Evolutionary conservation across 2,888 invertebrate genomes (phyloP), one percentile per base, ranked within the genome.

Genomic region (Drosophila formosana): DNA sequence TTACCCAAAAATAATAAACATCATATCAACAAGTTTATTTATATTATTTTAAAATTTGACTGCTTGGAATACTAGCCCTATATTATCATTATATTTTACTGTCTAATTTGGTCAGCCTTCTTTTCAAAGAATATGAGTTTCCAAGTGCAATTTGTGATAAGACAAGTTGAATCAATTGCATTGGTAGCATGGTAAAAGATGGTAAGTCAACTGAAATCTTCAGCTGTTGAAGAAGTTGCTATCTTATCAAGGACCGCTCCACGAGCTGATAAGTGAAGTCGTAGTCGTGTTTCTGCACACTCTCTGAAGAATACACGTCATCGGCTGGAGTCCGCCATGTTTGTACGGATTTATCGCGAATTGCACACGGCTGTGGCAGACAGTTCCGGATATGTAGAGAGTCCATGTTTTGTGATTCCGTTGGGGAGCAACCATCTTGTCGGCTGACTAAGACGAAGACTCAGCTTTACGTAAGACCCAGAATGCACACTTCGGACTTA

Each of bases 311-410:
- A 5, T 8, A 57, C 49, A 50, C 72, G 68, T 76, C 68, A 75
- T 60, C 23, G 9, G 5, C 30, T 39, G 6, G 23, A 32, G 37
- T 30, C 30, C 52, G 47, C 13, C 28, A 11, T 9, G 32, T 52
- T 30, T 30, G 28, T 37, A 3, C 9, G 23, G 46, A 51, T 49
- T 76, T 70, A 58, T 68, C 55, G 55, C 51, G 28, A 46, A 23
- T 47, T 83, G 86, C 82, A 78, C 82, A 83, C 82, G 82, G 55
- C 55, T 52, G 45, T 39, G 30, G 5, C 23, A 8, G 45, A 28
- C 43, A 28, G 60, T 75, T 74, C 63, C 78, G 77, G 57, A 49
- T 47, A 43, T 51, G 32, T 69, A 63, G 43, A 41, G 18, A 49
- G 55, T 66, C 65, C 73, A 66, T 63, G 11, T 32, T 41, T 13